These are phyloP conservation scores for Sander vitreus DNA, from an alignment of 2,113 vertebrate species.

Conservation along the genomic window DNA sequence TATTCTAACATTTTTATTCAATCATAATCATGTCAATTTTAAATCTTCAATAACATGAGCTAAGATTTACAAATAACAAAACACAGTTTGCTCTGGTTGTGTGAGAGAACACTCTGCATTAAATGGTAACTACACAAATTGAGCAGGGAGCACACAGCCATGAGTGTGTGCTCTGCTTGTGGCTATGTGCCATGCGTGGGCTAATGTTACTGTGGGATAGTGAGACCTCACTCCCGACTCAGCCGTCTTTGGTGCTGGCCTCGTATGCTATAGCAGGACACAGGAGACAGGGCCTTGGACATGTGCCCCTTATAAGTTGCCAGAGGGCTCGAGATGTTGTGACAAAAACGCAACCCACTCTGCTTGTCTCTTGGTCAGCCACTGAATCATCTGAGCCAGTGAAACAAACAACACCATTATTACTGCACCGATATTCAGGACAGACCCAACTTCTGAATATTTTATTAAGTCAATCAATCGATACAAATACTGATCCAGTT, in stretches of 20 bases:
- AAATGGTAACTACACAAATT: conserved; percentile 47
- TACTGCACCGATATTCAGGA: conserved; percentile 24
- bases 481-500: neutral
- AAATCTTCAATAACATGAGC: neutral
- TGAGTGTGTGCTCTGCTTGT: conserved; percentile 53
- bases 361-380: conserved; percentile 45
- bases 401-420: conserved; percentile 33
- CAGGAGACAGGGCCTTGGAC: conserved; percentile 65
- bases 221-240: conserved; percentile 52
- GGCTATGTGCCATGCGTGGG: conserved; percentile 61
- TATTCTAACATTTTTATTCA: neutral
- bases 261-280: conserved; percentile 57
- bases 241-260: conserved; percentile 44
- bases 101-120: conserved; percentile 9
- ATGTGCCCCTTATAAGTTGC: conserved; percentile 57
- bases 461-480: neutral
- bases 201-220: conserved; percentile 53
- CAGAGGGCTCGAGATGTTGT: conserved; percentile 59
- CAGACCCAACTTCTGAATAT: neutral
- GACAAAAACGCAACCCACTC: conserved; percentile 69
- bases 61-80: conserved; percentile 6
- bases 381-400: conserved; percentile 64
- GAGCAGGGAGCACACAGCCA: conserved; percentile 37
- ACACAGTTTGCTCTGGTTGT: neutral
- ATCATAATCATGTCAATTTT: neutral